A percentile compares a stretch with the other conserved stretches of the same genome.
Evolutionary conservation across 1,140 invertebrate genomes (phyloP).

Genomic region (Diachasmimorpha longicaudata): DNA sequence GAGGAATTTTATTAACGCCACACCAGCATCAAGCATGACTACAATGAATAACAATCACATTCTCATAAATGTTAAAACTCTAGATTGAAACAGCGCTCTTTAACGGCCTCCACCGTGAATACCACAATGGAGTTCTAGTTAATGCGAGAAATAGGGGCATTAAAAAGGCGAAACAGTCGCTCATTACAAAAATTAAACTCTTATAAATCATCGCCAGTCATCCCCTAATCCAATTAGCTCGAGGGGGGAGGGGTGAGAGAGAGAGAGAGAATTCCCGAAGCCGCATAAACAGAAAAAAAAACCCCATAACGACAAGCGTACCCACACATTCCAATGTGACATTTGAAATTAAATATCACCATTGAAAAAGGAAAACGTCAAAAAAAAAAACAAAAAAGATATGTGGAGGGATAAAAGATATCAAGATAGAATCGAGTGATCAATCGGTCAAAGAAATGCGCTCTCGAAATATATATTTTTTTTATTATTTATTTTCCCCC

Average conservation of each 20-base stretch:
- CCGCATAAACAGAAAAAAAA: too few relatives aligned
- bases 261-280: too few relatives aligned
- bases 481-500: neutral
- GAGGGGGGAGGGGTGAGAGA: too few relatives aligned
- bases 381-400: slow-evolving; percentile 3
- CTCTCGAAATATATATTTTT: neutral
- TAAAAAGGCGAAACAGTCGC: neutral
- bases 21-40: neutral
- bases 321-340: neutral
- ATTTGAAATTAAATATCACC: neutral
- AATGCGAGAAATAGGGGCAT: too few relatives aligned
- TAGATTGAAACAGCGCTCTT: neutral
- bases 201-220: too few relatives aligned
- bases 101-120: neutral
- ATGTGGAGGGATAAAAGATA: slow-evolving; percentile 1
- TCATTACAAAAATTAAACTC: neutral
- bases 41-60: neutral
- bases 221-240: too few relatives aligned
- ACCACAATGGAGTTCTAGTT: too few relatives aligned
- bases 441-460: slow-evolving; percentile 17
- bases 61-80: neutral
- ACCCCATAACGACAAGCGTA: too few relatives aligned
- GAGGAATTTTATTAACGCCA: neutral
- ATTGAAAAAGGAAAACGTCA: neutral
- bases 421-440: slow-evolving; percentile 20